Percentiles rank a stretch among this genome's conserved stretches.
These are phyloP conservation scores for Spea bombifrons DNA, from an alignment of 2,113 vertebrate species.

Conservation along the genomic window DNA sequence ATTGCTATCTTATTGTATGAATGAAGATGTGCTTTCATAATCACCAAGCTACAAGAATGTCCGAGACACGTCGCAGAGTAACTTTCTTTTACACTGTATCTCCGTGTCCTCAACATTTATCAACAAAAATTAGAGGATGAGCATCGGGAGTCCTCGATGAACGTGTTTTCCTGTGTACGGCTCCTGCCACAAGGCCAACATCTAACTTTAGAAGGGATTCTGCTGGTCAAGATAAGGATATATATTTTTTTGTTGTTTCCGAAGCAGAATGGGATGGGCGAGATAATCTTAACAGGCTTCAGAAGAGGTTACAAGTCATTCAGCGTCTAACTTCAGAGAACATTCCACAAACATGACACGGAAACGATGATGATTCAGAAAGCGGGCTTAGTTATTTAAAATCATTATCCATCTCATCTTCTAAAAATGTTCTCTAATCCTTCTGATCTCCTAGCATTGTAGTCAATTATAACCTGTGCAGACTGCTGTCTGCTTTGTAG, in stretches of 20 bases:
- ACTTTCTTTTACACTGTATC: no score
- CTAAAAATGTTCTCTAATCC: no score
- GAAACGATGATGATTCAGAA: not conserved
- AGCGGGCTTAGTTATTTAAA: not conserved
- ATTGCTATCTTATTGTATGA: no score
- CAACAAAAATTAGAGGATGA: not conserved
- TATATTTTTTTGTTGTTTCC: conserved; percentile 14
- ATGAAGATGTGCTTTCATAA: no score
- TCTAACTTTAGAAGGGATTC: conserved; percentile 33
- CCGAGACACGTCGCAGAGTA: no score
- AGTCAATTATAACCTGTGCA: no score
- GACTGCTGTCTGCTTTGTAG: no score
- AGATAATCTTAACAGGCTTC: not conserved
- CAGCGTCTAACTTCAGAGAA: not conserved
- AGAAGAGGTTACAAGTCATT: not conserved
- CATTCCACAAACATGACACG: not conserved
- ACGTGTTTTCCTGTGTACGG: conserved; percentile 20
- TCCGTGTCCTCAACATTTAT: no score
- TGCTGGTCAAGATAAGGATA: conserved; percentile 34
- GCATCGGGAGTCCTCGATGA: not conserved
- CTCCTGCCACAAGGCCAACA: not conserved
- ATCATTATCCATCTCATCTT: no score
- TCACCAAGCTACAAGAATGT: no score
- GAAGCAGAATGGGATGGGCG: conserved; percentile 1
- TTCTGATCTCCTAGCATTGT: no score